Base-by-base conservation (phyloP, 2,113 vertebrate genomes). In the Nipponia nippon region DNA sequence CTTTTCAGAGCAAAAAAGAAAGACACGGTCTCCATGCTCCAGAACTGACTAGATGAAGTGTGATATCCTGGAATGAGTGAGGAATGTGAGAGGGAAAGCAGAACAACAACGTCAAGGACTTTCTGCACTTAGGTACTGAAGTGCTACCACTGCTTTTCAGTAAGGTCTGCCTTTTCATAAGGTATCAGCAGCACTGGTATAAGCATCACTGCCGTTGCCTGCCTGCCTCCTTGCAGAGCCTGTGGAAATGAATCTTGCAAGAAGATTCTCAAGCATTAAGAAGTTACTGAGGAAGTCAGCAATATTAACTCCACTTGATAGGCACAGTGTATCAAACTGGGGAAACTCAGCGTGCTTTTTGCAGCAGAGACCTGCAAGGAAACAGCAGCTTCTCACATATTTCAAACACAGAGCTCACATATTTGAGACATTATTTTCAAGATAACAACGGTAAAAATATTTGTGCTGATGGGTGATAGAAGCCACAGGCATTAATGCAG, bases 1-100 rank as follows among this genome's bases (percentile, higher is more conserved):
- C 14, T 80, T 88, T 91, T 85, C 34, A 58, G 34, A 29, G 46
- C 13, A 77, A 49, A 83, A 2, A 80, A 53, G 56, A 93, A 9
- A 80, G 27, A 69, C 15, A 18, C 0, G 0, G 17, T 83, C 5
- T 77, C 19, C 13, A 1, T 3, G 29, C 17, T 65, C 40, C 58
- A 83, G 67, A 70, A 32, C 22, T 44, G 53, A 32, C 40, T 80
- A 42, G 84, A 86, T 59, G 59, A 77, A 75, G 84, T 72, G 84
- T 72, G 69, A 65, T 52, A 26, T 22, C 29, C 52, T 76, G 91
- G 47, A 78, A 78, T 9, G 38, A 75, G 25, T 0, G 0, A 73
- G 55, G 49, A 17, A 36, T 50, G 29, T 30, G 80, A 44, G 65
- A 50, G 7, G 30, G 26, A 83, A 89, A 56, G 40, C 26, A 36